Evolutionary conservation across 2,113 vertebrate species (phyloP), one percentile per base, ranked within the genome.

Genomic region (Corydoras sp.): DNA sequence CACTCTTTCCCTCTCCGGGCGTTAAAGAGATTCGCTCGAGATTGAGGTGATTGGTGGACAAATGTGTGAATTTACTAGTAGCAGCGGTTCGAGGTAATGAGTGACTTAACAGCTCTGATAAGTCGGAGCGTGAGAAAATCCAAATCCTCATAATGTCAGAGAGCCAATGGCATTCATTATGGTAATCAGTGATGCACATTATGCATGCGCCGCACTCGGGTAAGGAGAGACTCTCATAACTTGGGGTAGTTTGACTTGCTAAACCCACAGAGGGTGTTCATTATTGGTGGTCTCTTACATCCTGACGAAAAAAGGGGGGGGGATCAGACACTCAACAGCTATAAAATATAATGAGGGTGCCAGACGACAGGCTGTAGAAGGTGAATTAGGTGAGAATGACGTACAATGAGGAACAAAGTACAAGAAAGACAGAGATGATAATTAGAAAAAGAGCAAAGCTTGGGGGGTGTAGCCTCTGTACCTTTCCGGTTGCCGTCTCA

Each of bases 271-370:
- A 77, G 78, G 80, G 83, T 82, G 82, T 43, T 58, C 51, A 29
- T 77, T 73, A 84, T 74, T 71, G 58, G 75, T 80, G 76, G 83
- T 82, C 82, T 83, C 71, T 86, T 77, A 86, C 77, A 83, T 84
- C 84, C 83, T 79, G 80, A 81, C 77, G 78, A 65, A 74, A 72
- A 73, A 76, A 10, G 51, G 12, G 30, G 49, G 48, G 8, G 32
- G 43, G 43, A 8, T n/a, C 30, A 69, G 50, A 48, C 18, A 60
- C 30, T 18, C 11, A 48, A 32, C 9, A 0, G 18, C 24, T 1
- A 51, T 32, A 56, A 49, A 63, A 58, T 29, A 32, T 71, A n/a
- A 62, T 62, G 18, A 14, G 56, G 67, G 30, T 51, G 64, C 50
- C 58, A 71, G 58, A 67, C 58, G 31, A 31, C 11, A 51, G 55